phyloP scores from a whole-genome alignment of 2,888 invertebrate species.

The Macaria liturata region DNA sequence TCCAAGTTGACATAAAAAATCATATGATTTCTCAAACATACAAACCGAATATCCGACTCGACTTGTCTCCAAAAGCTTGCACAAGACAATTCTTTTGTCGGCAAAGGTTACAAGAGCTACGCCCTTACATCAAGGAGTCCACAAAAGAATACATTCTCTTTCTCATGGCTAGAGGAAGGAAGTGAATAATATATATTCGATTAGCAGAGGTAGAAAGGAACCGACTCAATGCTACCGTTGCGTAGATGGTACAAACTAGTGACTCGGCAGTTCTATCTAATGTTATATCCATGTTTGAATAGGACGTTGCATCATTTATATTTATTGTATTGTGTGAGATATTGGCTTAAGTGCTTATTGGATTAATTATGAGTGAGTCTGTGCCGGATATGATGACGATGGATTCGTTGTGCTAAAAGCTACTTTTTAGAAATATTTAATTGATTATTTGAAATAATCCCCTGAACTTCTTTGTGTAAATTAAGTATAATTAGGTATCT shows the following conservation, averaged over 20 bases:
- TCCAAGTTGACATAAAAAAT: too few relatives aligned
- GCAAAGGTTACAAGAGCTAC: constrained; percentile 46
- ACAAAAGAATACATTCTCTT: constrained; percentile 43
- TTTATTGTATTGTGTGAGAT: constrained; percentile 9
- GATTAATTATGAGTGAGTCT: constrained; percentile 4
- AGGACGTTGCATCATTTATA: constrained; percentile 8
- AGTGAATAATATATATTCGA: constrained; percentile 70
- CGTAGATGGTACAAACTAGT: constrained; percentile 40
- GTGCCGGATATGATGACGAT: background rate
- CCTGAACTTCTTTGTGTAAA: too few relatives aligned
- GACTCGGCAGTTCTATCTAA: constrained; percentile 34
- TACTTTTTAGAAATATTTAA: too few relatives aligned
- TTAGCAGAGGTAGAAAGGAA: constrained; percentile 57
- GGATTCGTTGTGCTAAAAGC: too few relatives aligned
- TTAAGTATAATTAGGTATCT: too few relatives aligned
- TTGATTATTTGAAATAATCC: too few relatives aligned
- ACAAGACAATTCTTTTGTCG: constrained; percentile 42
- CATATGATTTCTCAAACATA: too few relatives aligned
- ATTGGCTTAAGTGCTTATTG: constrained; percentile 5
- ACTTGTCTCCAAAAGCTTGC: constrained; percentile 20
- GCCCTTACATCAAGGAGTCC: constrained; percentile 43
- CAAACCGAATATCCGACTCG: background rate
- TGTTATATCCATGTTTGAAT: constrained; percentile 34
- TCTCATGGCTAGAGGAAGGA: constrained; percentile 59
- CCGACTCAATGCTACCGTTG: constrained; percentile 48